Evolutionary conservation across 2,113 vertebrate genomes (phyloP).

Genomic region (Paradisaea rubra): DNA sequence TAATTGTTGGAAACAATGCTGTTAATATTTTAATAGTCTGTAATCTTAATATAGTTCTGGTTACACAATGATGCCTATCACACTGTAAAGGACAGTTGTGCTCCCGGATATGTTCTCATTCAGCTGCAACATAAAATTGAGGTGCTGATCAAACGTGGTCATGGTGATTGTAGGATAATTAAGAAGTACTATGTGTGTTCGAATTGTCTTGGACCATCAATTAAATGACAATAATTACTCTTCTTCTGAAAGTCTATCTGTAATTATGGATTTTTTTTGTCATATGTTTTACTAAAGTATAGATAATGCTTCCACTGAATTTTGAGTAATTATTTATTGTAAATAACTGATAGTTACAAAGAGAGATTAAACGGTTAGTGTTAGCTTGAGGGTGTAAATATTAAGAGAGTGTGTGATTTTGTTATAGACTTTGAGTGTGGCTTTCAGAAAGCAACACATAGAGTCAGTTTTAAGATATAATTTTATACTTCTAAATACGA

Average conservation of each 20-base stretch:
- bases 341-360: background rate
- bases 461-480: background rate
- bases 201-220: background rate
- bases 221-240: background rate
- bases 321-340: background rate
- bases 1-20: background rate
- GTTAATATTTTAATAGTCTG: background rate
- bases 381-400: background rate
- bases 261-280: background rate
- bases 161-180: background rate
- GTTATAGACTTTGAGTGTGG: background rate
- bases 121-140: background rate
- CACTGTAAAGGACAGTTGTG: background rate
- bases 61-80: background rate
- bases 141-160: background rate
- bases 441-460: background rate
- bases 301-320: background rate
- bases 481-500: background rate
- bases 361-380: background rate
- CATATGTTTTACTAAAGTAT: background rate
- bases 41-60: background rate
- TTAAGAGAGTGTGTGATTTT: background rate
- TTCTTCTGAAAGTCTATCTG: background rate
- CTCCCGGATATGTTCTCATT: background rate
- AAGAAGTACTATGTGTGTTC: background rate